Evolutionary conservation across 2,797 vertebrate genomes (phyloP).

Genomic region (Esox masquinongy): DNA sequence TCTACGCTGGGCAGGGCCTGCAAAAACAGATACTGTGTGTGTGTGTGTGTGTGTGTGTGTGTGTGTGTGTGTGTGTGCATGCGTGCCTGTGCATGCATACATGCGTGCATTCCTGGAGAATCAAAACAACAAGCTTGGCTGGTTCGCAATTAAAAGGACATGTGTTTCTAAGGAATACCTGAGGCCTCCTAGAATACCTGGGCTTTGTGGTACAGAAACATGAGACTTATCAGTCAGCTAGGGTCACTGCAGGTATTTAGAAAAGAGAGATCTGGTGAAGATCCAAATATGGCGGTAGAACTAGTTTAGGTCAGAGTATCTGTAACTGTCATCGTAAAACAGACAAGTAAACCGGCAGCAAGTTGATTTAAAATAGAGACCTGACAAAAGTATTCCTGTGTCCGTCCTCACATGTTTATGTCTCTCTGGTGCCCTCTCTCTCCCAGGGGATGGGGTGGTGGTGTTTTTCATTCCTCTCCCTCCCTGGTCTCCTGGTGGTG

Average conservation of each 20-base stretch:
- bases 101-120: slow-evolving; percentile 21
- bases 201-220: slow-evolving; percentile 41
- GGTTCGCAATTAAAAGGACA: slow-evolving; percentile 38
- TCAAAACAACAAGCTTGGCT: slow-evolving; percentile 47
- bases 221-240: slow-evolving; percentile 52
- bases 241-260: slow-evolving; percentile 48
- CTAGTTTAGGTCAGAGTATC: not conserved
- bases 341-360: not conserved
- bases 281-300: slow-evolving; percentile 6
- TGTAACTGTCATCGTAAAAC: not conserved
- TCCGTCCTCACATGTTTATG: not conserved
- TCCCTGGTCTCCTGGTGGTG: slow-evolving; percentile 19
- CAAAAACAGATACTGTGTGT: slow-evolving; percentile 29
- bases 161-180: slow-evolving; percentile 42
- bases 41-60: slow-evolving; percentile 13
- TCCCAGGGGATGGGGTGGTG: not conserved
- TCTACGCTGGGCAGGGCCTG: slow-evolving; percentile 32
- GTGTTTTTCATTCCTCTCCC: slow-evolving; percentile 42
- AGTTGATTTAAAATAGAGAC: not conserved
- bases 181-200: slow-evolving; percentile 45
- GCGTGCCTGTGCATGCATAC: slow-evolving; percentile 13
- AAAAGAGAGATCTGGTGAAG: slow-evolving; percentile 9
- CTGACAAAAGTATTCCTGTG: not conserved
- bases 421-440: slow-evolving; percentile 17
- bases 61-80: slow-evolving; percentile 24